Percentiles rank a stretch among this genome's conserved stretches.
Evolutionary conservation across 2,113 vertebrate genomes (phyloP).

Genomic region (Isichthys henryi): DNA sequence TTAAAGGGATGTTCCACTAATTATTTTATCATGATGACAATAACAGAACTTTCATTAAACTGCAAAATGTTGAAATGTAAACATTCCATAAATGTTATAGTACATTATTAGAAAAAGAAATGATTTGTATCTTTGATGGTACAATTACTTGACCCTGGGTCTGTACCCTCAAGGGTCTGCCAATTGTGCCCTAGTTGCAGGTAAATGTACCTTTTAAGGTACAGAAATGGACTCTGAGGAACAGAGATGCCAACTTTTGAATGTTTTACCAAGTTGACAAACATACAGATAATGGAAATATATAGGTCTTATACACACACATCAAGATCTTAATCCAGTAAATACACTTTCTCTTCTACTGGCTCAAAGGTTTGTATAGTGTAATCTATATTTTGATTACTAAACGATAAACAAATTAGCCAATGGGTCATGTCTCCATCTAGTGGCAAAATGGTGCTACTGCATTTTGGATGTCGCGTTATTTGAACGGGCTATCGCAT

Average conservation of each 20-base stretch:
- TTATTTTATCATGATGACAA: background rate
- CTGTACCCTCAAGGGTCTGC: no score
- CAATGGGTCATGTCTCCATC: slow-evolving; percentile 1
- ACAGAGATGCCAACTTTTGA: background rate
- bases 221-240: background rate
- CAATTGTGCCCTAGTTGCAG: background rate
- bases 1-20: background rate
- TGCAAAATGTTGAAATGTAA: background rate
- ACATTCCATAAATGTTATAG: background rate
- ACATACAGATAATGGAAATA: background rate
- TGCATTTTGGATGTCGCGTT: background rate
- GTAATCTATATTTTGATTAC: background rate
- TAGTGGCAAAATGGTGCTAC: background rate
- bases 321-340: background rate
- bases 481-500: background rate
- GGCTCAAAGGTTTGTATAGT: background rate
- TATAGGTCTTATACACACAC: background rate
- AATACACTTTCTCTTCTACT: background rate
- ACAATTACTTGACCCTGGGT: background rate
- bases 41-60: background rate
- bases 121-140: background rate
- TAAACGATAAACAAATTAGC: background rate
- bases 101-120: background rate
- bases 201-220: background rate
- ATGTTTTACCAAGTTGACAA: background rate